phyloP scores from a whole-genome alignment of 2,113 vertebrate species.

The Herpailurus yagouaroundi region DNA sequence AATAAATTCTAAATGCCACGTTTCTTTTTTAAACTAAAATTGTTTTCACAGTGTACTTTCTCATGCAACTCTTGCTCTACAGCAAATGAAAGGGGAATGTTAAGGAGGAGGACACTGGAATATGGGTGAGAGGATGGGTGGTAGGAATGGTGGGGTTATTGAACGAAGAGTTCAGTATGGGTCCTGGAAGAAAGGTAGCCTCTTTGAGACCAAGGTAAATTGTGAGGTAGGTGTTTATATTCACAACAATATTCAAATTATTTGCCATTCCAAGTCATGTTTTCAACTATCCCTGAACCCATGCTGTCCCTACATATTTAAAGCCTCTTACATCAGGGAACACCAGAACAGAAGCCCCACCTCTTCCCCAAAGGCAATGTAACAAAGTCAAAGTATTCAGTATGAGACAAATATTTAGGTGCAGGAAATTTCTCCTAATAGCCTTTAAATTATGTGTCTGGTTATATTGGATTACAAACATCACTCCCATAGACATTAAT shows the following conservation, averaged over 20 bases:
- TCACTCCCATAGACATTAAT: background rate
- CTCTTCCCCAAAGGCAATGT: background rate
- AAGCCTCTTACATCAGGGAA: background rate
- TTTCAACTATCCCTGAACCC: background rate
- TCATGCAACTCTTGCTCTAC: background rate
- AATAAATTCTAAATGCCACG: background rate
- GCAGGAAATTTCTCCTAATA: background rate
- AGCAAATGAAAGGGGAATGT: background rate
- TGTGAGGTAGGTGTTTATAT: background rate
- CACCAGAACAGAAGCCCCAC: background rate
- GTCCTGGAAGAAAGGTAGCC: background rate
- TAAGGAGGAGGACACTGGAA: background rate
- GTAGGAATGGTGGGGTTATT: background rate
- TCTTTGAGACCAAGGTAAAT: background rate
- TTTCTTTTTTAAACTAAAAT: background rate
- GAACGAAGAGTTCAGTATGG: background rate
- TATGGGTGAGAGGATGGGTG: rapidly evolving
- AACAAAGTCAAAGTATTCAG: background rate
- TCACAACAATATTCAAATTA: background rate
- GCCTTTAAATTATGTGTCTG: background rate
- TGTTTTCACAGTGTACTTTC: background rate
- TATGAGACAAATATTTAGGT: background rate
- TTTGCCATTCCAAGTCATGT: background rate
- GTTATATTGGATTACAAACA: background rate
- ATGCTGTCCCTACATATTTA: background rate